phyloP scores from a whole-genome alignment of 2,113 vertebrate species.

The Mustelus asterias region DNA sequence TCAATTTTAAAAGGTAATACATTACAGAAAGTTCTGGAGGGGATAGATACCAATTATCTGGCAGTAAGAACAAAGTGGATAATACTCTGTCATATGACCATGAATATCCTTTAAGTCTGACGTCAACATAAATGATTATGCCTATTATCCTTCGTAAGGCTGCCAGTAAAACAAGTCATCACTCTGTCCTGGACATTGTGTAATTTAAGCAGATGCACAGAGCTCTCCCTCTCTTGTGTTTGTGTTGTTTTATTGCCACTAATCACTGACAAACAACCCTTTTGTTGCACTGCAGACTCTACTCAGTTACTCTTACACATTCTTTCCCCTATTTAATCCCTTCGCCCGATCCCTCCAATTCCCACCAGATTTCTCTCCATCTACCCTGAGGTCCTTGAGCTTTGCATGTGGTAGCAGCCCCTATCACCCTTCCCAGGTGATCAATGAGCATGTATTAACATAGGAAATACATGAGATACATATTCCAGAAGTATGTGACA shows the following conservation, averaged over 20 bases:
- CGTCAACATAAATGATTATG: not conserved
- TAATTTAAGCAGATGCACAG: not conserved
- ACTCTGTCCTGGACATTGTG: not conserved
- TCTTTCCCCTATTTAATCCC: not conserved
- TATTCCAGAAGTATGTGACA: not conserved
- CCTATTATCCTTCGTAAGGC: not conserved
- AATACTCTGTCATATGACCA: not conserved
- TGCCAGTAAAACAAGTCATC: constrained; percentile 7
- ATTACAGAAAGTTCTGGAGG: not conserved
- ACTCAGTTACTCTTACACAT: not conserved
- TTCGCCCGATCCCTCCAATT: not conserved
- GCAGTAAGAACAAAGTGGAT: not conserved
- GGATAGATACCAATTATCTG: constrained; percentile 8
- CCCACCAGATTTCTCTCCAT: not conserved
- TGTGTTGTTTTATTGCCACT: not conserved
- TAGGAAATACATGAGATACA: not conserved
- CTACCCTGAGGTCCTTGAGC: not conserved
- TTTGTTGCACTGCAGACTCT: not conserved
- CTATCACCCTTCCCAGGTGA: not conserved
- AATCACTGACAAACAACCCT: not conserved
- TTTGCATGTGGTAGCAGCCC: not conserved
- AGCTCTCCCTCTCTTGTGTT: not conserved
- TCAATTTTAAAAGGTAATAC: not conserved
- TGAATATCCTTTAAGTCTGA: constrained; percentile 23
- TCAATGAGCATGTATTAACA: not conserved